Evolutionary conservation across 1,140 invertebrate genomes (phyloP).

Genomic region (Zaprionus tsacasi): DNA sequence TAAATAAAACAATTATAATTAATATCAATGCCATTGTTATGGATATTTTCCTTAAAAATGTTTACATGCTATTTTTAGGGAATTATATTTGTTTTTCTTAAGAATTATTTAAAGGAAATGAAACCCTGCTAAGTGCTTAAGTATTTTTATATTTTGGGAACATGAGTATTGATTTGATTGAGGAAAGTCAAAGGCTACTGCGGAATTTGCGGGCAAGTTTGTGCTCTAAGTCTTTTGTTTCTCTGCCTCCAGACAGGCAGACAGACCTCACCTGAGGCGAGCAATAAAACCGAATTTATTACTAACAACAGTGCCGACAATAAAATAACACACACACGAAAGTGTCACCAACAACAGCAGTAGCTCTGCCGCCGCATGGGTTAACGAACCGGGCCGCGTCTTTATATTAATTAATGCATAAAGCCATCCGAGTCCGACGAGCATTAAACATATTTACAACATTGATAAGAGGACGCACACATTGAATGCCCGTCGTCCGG

Average conservation of each 20-base stretch:
- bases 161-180: slow-evolving; percentile 47
- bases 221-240: slow-evolving; percentile 43
- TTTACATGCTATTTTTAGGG: no score
- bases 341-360: slow-evolving; percentile 53
- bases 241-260: slow-evolving; percentile 38
- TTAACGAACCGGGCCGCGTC: slow-evolving; percentile 60
- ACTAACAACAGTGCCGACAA: slow-evolving; percentile 46
- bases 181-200: slow-evolving; percentile 6
- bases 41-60: no score
- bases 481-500: slow-evolving; percentile 53
- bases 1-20: no score
- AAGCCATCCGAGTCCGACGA: slow-evolving; percentile 50
- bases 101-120: no score
- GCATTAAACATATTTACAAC: slow-evolving; percentile 65
- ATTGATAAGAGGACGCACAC: slow-evolving; percentile 70
- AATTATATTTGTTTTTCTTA: no score
- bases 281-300: slow-evolving; percentile 67
- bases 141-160: slow-evolving; percentile 19
- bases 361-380: slow-evolving; percentile 34
- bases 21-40: no score
- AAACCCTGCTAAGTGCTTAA: neutral
- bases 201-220: slow-evolving; percentile 13
- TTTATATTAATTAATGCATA: slow-evolving; percentile 73
- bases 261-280: slow-evolving; percentile 49
- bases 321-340: slow-evolving; percentile 28